Base-by-base conservation (phyloP, 2,888 invertebrate genomes). In the Drosophila atripex region DNA sequence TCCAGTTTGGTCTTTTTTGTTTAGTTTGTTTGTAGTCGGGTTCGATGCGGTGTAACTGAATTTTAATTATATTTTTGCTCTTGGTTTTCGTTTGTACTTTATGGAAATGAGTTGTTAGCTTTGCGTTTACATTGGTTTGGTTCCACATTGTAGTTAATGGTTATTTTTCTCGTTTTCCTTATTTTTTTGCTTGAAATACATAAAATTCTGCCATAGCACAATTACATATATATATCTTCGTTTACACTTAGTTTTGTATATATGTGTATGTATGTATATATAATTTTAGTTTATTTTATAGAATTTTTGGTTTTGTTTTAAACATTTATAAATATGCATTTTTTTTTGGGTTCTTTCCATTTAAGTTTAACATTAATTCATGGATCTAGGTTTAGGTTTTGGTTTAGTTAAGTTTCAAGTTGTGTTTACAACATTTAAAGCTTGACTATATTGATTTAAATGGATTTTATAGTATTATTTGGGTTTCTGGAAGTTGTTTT, bases 341-440 rank as follows among this genome's bases (percentile, higher is more conserved):
- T 55, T 30, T n/a, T 38, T n/a, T 35, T 50, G 28, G 25, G 47
- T 56, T 32, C 23, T 41, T 43, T 43, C 51, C 43, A 43, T 58
- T 68, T 75, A 59, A 51, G 52, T 61, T 75, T 75, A 85, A 78
- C 77, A 77, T 70, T 71, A 73, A 84, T 63, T 69, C 70, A 61
- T 66, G 66, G 82, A 45, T 50, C 59, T 61, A 45, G 23, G 25
- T 50, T 55, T 23, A 41, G 46, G 38, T 54, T 68, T 49, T 35
- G 7, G n/a, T 60, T 65, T 71, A 72, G 63, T 30, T 73, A 35
- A 28, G n/a, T 56, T 46, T 25, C 66, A 35, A 23, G n/a, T 56
- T 46, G 46, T 50, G 14, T 52, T 45, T 35, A 85, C 82, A 84
- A 84, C 87, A 84, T 76, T 84, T 86, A 84, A 84, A 86, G 83